Conservation (phyloP, 2,888 invertebrate genomes). For the Hydrotaea cyrtoneurina region DNA sequence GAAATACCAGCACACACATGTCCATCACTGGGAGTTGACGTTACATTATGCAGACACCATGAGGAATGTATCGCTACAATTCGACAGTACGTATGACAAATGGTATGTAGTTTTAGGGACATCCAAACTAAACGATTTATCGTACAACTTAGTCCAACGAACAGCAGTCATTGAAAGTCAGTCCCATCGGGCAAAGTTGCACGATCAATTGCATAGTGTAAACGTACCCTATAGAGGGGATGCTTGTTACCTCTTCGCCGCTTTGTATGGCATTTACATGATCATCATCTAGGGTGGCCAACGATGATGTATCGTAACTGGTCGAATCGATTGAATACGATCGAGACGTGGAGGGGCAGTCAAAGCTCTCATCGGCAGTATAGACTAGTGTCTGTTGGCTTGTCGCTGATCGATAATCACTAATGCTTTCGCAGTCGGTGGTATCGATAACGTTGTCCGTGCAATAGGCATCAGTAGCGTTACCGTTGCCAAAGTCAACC, state of each 20-base stretch:
- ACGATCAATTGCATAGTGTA: too few species aligned
- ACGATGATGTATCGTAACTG: background rate
- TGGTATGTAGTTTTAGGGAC: too few species aligned
- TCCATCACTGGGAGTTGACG: background rate
- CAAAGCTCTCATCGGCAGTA: background rate
- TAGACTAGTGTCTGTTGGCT: background rate
- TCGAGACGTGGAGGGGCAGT: background rate
- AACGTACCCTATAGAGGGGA: background rate
- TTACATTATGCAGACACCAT: too few species aligned
- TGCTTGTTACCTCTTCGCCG: slow-evolving; percentile 14
- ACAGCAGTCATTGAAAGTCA: too few species aligned
- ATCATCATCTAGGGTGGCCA: background rate
- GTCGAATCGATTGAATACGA: background rate
- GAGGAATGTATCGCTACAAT: too few species aligned
- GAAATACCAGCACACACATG: background rate
- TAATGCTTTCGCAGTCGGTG: background rate
- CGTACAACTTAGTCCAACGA: too few species aligned
- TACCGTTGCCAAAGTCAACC: background rate
- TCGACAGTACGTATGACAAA: too few species aligned
- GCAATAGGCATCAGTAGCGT: background rate
- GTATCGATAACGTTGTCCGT: background rate
- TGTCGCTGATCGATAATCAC: background rate
- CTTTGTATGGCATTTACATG: background rate
- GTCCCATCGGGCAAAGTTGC: too few species aligned
- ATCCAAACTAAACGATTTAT: too few species aligned